Conservation (phyloP, 2,888 invertebrate genomes). For the Tuta absoluta region DNA sequence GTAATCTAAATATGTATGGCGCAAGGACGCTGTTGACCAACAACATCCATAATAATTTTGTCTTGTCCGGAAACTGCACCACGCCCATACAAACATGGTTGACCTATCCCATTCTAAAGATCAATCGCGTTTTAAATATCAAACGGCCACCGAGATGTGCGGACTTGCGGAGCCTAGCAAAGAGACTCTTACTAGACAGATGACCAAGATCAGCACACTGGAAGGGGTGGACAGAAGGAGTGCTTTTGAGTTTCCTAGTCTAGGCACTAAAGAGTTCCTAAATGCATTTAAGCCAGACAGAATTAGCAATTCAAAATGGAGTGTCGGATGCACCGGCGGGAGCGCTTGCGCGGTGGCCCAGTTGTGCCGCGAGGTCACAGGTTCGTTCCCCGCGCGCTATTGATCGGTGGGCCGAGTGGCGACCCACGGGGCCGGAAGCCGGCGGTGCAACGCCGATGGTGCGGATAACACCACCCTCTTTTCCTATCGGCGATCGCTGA, state of each 20-base stretch:
- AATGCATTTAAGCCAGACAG: slow-evolving; percentile 36
- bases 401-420: slow-evolving; percentile 49
- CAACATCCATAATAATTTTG: slow-evolving; percentile 12
- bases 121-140: slow-evolving; percentile 22
- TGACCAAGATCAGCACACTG: not conserved
- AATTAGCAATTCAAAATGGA: slow-evolving; percentile 69
- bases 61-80: slow-evolving; percentile 5
- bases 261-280: slow-evolving; percentile 3
- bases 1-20: slow-evolving; percentile 2
- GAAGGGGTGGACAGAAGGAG: not conserved
- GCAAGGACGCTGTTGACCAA: not conserved
- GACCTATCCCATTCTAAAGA: slow-evolving; percentile 20
- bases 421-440: slow-evolving; percentile 71
- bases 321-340: slow-evolving; percentile 60
- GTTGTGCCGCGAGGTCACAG: slow-evolving; percentile 73
- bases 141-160: slow-evolving; percentile 8
- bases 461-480: slow-evolving; percentile 54
- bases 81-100: slow-evolving; percentile 20
- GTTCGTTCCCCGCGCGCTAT: slow-evolving; percentile 78
- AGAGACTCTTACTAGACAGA: not conserved
- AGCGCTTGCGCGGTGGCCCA: slow-evolving; percentile 77
- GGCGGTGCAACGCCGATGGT: slow-evolving; percentile 65
- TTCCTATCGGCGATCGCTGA: slow-evolving; percentile 26
- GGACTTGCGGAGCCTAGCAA: not conserved
- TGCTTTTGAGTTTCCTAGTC: not conserved